Evolutionary conservation across 2,797 vertebrate genomes (phyloP).

Genomic region (Pseudochirops corinnae): DNA sequence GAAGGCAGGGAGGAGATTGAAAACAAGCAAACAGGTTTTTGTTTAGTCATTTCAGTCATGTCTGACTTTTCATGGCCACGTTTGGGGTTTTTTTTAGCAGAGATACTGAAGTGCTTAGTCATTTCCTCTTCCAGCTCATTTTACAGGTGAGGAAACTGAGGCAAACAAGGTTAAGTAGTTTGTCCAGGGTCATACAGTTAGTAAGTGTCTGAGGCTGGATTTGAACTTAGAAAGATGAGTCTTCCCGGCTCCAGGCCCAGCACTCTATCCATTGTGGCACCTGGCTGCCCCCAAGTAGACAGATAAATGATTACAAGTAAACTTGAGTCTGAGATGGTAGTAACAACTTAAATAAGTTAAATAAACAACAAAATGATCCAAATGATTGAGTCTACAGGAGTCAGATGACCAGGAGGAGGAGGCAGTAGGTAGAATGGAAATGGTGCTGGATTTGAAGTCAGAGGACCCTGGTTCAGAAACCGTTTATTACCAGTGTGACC

Average conservation of each 20-base stretch:
- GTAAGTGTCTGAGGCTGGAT: background rate
- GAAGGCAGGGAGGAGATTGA: background rate
- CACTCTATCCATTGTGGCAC: background rate
- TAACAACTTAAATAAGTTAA: background rate
- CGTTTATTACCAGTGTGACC: background rate
- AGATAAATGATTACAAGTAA: background rate
- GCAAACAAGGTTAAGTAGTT: background rate
- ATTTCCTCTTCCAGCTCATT: background rate
- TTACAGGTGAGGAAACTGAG: background rate
- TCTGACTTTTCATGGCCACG: background rate
- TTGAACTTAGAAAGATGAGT: background rate
- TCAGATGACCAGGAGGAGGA: background rate
- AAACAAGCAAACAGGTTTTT: background rate
- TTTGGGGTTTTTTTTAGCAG: background rate
- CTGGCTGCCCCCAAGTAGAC: background rate
- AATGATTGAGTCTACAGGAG: background rate
- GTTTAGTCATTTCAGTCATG: background rate
- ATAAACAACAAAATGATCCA: background rate
- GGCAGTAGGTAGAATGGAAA: background rate
- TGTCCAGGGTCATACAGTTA: background rate
- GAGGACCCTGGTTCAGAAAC: background rate
- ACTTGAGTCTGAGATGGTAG: background rate
- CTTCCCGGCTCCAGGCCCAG: background rate
- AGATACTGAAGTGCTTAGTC: background rate
- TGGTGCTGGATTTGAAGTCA: background rate